phyloP scores from a whole-genome alignment of 2,888 invertebrate genomes.

The Eilema caniola region DNA sequence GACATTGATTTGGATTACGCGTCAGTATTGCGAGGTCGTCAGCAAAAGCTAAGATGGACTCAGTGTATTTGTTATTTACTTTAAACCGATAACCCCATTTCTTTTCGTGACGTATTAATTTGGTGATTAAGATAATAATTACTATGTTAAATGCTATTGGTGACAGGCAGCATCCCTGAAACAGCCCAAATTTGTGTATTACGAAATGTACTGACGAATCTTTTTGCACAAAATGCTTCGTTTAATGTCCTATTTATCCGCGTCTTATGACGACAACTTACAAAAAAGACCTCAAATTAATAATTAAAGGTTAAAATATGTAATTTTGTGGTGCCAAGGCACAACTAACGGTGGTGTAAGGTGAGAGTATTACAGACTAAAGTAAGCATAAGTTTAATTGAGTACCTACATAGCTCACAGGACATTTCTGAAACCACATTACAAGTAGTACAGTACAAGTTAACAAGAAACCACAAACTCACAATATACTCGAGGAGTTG shows the following conservation, averaged over 20 bases:
- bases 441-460: constrained; percentile 6
- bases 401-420: too few relatives aligned
- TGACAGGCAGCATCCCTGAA: too few relatives aligned
- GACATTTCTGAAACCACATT: background rate
- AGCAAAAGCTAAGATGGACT: too few relatives aligned
- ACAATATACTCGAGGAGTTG: background rate
- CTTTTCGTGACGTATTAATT: too few relatives aligned
- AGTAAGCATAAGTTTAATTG: constrained; percentile 7
- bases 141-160: too few relatives aligned
- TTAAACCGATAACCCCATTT: too few relatives aligned
- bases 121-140: too few relatives aligned
- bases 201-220: background rate
- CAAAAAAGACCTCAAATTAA: background rate
- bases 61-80: too few relatives aligned
- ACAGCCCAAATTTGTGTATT: background rate
- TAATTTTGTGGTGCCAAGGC: background rate
- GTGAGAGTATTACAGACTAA: too few relatives aligned
- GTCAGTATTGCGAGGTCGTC: too few relatives aligned
- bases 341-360: background rate
- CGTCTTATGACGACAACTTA: background rate
- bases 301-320: background rate
- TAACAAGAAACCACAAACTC: background rate
- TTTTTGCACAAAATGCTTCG: background rate
- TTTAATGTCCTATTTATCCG: background rate
- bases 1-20: too few relatives aligned